phyloP scores from a whole-genome alignment of 23 tunicate species.

The Botrylloides violaceus region DNA sequence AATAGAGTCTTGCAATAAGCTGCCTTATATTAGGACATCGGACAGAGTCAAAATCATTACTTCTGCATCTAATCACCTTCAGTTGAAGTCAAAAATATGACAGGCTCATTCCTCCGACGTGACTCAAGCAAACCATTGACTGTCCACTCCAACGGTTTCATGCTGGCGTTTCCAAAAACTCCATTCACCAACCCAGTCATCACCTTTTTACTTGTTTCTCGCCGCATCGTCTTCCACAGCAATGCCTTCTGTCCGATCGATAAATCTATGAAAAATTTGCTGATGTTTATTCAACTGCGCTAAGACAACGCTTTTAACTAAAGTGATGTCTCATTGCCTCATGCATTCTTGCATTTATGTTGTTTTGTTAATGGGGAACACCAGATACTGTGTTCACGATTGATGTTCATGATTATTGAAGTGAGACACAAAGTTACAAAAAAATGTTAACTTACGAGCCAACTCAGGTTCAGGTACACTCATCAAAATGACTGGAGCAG shows the following conservation, averaged over 20 bases:
- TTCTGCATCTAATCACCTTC: neutral
- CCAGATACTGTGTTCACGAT: no score
- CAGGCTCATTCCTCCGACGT: slow-evolving; percentile 20
- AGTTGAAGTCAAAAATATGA: slow-evolving; percentile 21
- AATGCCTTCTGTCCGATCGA: slow-evolving; percentile 74
- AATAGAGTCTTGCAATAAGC: no score
- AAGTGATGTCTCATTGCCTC: no score
- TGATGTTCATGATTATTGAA: no score
- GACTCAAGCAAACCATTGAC: slow-evolving; percentile 16
- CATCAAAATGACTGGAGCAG: slow-evolving; percentile 41
- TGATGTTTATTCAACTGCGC: no score
- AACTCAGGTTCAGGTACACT: slow-evolving; percentile 49
- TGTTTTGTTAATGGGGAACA: no score
- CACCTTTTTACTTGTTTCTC: slow-evolving; percentile 34
- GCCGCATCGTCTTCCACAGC: slow-evolving; percentile 67
- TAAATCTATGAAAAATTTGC: slow-evolving; percentile 34
- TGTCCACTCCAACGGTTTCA: slow-evolving; percentile 29
- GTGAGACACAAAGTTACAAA: no score
- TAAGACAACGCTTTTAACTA: no score
- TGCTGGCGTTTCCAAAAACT: slow-evolving; percentile 45
- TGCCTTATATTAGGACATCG: no score
- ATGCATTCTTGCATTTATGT: no score
- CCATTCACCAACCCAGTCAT: slow-evolving; percentile 33
- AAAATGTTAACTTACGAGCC: slow-evolving; percentile 30
- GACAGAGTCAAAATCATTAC: no score